phyloP scores from a whole-genome alignment of 2,888 invertebrate genomes.

The Eumerus sabulonum region DNA sequence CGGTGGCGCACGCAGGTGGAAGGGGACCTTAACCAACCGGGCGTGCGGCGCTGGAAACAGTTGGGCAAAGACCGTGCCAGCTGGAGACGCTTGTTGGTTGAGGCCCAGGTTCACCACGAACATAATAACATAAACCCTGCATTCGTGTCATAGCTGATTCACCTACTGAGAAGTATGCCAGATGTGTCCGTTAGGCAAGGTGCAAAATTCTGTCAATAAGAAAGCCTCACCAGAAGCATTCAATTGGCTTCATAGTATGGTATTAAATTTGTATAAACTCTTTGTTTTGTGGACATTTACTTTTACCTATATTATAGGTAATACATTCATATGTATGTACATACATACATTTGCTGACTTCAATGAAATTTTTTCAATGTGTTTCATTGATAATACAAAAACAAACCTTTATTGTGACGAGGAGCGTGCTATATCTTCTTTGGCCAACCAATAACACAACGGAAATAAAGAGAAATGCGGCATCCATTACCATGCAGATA shows the following conservation, averaged over 20 bases:
- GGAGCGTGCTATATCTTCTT: slow-evolving; percentile 13
- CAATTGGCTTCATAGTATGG: slow-evolving; percentile 14
- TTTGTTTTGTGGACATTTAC: slow-evolving; percentile 26
- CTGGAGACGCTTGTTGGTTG: too few relatives aligned
- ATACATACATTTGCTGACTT: too few relatives aligned
- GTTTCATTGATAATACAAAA: background rate
- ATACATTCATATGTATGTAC: too few relatives aligned
- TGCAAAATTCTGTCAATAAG: slow-evolving; percentile 31
- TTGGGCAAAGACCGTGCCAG: too few relatives aligned
- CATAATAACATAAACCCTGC: slow-evolving; percentile 32
- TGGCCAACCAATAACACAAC: slow-evolving; percentile 36
- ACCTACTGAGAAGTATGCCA: slow-evolving; percentile 28
- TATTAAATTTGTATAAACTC: slow-evolving; percentile 33
- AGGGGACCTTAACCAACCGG: too few relatives aligned
- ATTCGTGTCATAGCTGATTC: slow-evolving; percentile 16
- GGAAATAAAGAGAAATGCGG: slow-evolving; percentile 49
- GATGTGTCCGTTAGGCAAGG: slow-evolving; percentile 43
- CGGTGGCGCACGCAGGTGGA: too few relatives aligned
- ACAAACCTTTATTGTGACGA: slow-evolving; percentile 6
- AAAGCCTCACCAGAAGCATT: slow-evolving; percentile 35
- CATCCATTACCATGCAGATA: slow-evolving; percentile 54
- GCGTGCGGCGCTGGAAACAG: too few relatives aligned
- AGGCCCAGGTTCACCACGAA: too few relatives aligned
- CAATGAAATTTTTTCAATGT: too few relatives aligned
- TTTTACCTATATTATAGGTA: too few relatives aligned